Percentiles rank a stretch among this genome's conserved stretches.
Conservation (phyloP, 2,113 vertebrate genomes). For the Myotis yumanensis region DNA sequence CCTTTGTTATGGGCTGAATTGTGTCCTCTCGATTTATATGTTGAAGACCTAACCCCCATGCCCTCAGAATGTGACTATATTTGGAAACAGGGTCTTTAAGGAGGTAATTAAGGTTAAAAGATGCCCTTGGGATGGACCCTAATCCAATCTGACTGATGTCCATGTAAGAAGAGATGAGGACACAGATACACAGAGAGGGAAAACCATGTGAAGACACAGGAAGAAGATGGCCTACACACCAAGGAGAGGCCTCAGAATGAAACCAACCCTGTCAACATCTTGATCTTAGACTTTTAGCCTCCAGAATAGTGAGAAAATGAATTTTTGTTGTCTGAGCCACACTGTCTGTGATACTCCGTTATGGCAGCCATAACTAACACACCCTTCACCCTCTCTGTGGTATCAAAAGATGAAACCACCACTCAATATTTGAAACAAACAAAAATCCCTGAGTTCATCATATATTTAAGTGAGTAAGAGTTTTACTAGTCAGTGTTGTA, state of each 20-base stretch:
- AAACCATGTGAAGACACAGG: not conserved
- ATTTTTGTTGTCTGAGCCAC: not conserved
- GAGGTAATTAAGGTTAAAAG: not conserved
- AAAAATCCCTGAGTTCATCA: not conserved
- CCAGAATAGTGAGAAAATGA: not conserved
- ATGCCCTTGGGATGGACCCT: not conserved
- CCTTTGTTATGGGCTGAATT: not conserved
- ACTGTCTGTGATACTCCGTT: not conserved
- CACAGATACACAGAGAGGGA: not conserved
- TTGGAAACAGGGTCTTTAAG: not conserved
- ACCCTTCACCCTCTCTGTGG: not conserved
- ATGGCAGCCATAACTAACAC: not conserved
- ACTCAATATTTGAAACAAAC: not conserved
- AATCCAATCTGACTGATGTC: not conserved
- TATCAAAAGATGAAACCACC: not conserved
- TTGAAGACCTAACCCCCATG: not conserved
- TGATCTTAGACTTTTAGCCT: not conserved
- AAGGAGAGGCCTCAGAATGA: not conserved
- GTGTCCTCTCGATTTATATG: not conserved
- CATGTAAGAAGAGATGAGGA: not conserved
- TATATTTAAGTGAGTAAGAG: not conserved
- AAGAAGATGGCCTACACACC: not conserved
- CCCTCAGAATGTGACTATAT: not conserved
- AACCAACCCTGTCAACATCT: not conserved
- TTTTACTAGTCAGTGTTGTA: not conserved